These are phyloP conservation scores for Lysandra coridon DNA, from an alignment of 2,888 invertebrate species.

Conservation along the genomic window DNA sequence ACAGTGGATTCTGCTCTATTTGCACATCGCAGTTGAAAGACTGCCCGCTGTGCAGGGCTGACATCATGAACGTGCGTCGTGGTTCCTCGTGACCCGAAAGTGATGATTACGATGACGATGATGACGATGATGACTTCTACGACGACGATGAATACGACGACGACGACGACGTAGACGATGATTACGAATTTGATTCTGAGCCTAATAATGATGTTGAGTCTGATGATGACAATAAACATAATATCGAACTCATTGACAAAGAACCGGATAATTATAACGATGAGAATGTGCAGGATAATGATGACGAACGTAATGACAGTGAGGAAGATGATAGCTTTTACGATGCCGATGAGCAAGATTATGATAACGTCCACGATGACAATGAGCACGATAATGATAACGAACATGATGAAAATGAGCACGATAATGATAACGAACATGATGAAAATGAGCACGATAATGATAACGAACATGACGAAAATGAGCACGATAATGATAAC, in stretches of 20 bases:
- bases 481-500: not conserved
- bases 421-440: not conserved
- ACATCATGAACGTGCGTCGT: constrained; percentile 50
- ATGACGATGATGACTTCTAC: not conserved
- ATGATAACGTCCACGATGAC: too few species aligned
- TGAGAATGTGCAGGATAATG: not conserved
- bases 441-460: not conserved
- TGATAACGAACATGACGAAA: not conserved
- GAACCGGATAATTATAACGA: not conserved
- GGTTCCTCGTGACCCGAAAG: constrained; percentile 51
- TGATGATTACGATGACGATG: not conserved
- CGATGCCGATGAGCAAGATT: not conserved
- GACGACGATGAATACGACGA: too few species aligned
- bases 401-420: not conserved
- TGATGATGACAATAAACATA: not conserved
- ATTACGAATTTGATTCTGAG: not conserved
- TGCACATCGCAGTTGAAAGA: constrained; percentile 89
- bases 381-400: not conserved
- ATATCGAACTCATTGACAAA: not conserved
- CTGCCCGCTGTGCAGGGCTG: constrained; percentile 92
- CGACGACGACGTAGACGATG: not conserved
- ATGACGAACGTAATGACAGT: not conserved
- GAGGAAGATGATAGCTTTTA: not conserved
- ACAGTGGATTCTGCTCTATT: constrained; percentile 90
- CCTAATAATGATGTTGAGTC: not conserved